These are phyloP conservation scores for Cheilosia vernalis DNA, from an alignment of 2,888 invertebrate genomes.

Conservation along the genomic window DNA sequence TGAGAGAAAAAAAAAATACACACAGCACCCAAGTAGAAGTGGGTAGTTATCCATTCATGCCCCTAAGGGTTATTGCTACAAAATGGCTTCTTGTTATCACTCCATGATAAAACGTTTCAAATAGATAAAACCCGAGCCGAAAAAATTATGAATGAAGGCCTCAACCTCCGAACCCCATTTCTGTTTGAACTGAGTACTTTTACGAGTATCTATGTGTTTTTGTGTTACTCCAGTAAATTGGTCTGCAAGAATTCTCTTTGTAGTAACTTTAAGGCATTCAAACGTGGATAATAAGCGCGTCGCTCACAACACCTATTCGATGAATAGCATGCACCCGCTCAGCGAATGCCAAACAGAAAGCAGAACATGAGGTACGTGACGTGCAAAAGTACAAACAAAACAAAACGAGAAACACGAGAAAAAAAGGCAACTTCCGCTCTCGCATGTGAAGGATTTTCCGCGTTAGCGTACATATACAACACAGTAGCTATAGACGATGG, in stretches of 20 bases:
- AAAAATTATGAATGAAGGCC: slow-evolving; percentile 35
- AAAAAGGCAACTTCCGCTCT: slow-evolving; percentile 65
- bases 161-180: slow-evolving; percentile 4
- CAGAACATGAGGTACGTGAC: slow-evolving; percentile 43
- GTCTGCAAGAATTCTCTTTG: slow-evolving; percentile 62
- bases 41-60: slow-evolving; percentile 65
- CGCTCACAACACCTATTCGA: slow-evolving; percentile 48
- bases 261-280: slow-evolving; percentile 57
- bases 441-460: slow-evolving; percentile 67
- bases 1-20: slow-evolving; percentile 2
- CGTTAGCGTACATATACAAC: slow-evolving; percentile 51
- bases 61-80: slow-evolving; percentile 67
- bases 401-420: slow-evolving; percentile 26
- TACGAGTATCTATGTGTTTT: slow-evolving; percentile 37
- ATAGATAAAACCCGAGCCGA: slow-evolving; percentile 51
- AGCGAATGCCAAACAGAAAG: slow-evolving; percentile 33
- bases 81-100: slow-evolving; percentile 74
- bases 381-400: slow-evolving; percentile 29
- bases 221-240: slow-evolving; percentile 56
- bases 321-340: slow-evolving; percentile 58
- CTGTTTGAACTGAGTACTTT: not conserved
- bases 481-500: slow-evolving; percentile 39
- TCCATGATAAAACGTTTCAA: slow-evolving; percentile 69
- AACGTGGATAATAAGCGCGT: slow-evolving; percentile 57
- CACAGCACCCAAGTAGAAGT: slow-evolving; percentile 49